A percentile compares a stretch with the other conserved stretches of the same genome.
Conservation (phyloP, 2,888 invertebrate species). For the Drosophila recens region DNA sequence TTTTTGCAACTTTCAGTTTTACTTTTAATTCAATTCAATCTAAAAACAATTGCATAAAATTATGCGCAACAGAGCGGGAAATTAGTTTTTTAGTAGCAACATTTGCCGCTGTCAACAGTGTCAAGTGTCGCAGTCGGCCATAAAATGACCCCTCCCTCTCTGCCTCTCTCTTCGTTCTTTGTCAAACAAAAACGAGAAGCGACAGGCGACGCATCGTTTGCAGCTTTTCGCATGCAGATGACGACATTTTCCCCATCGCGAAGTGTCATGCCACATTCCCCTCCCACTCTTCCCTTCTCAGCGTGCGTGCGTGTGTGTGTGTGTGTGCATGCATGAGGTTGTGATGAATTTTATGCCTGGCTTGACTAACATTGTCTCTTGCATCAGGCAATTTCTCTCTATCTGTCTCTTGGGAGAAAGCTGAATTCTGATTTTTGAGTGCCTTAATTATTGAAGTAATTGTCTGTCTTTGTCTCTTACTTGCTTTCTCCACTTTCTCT, state of each 20-base stretch:
- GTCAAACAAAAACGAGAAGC: constrained; percentile 22
- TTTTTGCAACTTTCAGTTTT: not conserved
- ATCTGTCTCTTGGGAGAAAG: not conserved
- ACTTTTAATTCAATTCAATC: constrained; percentile 43
- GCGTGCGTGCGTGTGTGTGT: constrained; percentile 6
- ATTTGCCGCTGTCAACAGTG: constrained; percentile 46
- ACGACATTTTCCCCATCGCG: constrained; percentile 26
- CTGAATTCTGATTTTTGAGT: constrained; percentile 46
- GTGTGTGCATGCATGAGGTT: constrained; percentile 23
- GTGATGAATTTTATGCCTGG: constrained; percentile 29
- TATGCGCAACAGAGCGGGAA: constrained; percentile 73
- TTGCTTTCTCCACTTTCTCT: not conserved
- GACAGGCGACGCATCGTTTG: constrained; percentile 27
- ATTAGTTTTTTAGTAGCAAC: constrained; percentile 74
- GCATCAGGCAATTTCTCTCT: constrained; percentile 12
- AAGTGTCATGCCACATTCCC: not conserved
- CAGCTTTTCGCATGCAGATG: constrained; percentile 44
- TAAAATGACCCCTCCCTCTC: not conserved
- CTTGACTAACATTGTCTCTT: constrained; percentile 23
- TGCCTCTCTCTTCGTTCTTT: not conserved
- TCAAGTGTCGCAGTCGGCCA: constrained; percentile 45
- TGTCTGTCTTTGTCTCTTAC: constrained; percentile 1
- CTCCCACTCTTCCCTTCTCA: not conserved
- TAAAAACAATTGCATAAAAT: constrained; percentile 76
- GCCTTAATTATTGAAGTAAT: constrained; percentile 66